phyloP scores from a whole-genome alignment of 2,113 vertebrate species.

The pig (Sus scrofa) region T2T-Sscrofa CM000820.6:47260501-47261000 shows the following conservation, averaged over 20 bases:
- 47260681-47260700: background rate
- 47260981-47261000: background rate
- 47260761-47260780: background rate
- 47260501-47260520: background rate
- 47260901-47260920: background rate
- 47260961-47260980: background rate
- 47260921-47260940: background rate
- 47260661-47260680: rapidly evolving
- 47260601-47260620: background rate
- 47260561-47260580: background rate
- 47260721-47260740: background rate
- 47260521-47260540: background rate
- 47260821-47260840: background rate
- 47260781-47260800: background rate
- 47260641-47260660: background rate
- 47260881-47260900: rapidly evolving
- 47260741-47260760: background rate
- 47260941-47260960: rapidly evolving
- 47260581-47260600: background rate
- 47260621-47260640: background rate
- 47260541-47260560: background rate
- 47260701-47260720: background rate
- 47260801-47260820: background rate
- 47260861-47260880: rapidly evolving
- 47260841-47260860: too few species aligned